These are phyloP conservation scores for Oceanites oceanicus DNA, from an alignment of 2,113 vertebrate species.

Conservation along the genomic window DNA sequence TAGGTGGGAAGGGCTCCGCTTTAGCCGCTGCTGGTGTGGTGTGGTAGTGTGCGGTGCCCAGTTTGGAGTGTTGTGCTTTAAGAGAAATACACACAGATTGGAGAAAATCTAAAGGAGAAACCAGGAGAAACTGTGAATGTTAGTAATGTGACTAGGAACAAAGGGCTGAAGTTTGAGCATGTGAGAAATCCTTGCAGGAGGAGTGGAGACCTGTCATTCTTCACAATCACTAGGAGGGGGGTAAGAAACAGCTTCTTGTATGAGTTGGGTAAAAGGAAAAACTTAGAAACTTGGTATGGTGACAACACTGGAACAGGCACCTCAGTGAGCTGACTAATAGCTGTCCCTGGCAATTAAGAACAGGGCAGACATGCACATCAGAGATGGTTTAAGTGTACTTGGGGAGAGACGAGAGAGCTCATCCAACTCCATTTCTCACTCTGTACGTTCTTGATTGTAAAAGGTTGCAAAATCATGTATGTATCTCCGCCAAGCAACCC, in stretches of 20 bases:
- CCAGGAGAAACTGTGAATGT: neutral
- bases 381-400: neutral
- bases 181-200: neutral
- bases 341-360: neutral
- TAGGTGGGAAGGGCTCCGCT: neutral
- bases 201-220: neutral
- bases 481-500: neutral
- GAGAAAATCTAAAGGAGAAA: neutral
- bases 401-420: neutral
- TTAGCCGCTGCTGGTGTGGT: neutral
- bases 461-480: neutral
- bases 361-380: neutral
- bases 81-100: neutral
- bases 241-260: neutral
- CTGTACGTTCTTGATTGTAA: neutral
- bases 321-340: neutral
- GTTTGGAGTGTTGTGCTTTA: neutral
- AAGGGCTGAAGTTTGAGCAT: neutral
- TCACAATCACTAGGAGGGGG: neutral
- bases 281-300: neutral
- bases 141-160: neutral
- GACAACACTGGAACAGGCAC: neutral
- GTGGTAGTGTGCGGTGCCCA: neutral
- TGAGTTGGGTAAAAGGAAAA: neutral
- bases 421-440: neutral